Evolutionary conservation across 2,797 vertebrate genomes (phyloP).

Genomic region (Nannoperca obscura): DNA sequence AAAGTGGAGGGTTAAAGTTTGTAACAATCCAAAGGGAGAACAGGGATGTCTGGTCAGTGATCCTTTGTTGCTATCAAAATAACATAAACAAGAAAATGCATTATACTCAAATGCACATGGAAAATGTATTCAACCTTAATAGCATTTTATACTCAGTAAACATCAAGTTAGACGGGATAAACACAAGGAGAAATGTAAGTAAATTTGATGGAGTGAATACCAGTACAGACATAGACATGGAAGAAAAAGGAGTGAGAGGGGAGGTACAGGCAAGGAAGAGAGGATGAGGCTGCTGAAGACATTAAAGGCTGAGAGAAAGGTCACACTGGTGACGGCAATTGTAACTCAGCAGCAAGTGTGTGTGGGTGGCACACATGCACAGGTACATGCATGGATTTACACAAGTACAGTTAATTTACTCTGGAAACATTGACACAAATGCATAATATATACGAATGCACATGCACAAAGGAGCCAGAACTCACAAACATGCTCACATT

Average conservation of each 20-base stretch:
- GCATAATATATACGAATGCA: not conserved
- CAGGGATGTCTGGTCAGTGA: not conserved
- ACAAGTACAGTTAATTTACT: not conserved
- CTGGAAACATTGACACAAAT: conserved; percentile 9
- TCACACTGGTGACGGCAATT: conserved; percentile 64
- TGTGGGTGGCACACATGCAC: conserved; percentile 4
- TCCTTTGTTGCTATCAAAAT: not conserved
- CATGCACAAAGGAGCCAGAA: not conserved
- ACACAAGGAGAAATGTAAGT: conserved; percentile 8
- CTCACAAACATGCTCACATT: conserved; percentile 26
- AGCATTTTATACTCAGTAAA: conserved; percentile 47
- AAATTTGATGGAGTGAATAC: conserved; percentile 16
- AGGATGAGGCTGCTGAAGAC: conserved; percentile 74
- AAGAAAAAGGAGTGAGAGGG: conserved; percentile 1
- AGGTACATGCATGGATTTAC: conserved; percentile 20
- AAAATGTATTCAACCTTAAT: conserved; percentile 47
- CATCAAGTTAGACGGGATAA: not conserved
- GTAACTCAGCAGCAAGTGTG: conserved; percentile 49
- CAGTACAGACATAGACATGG: conserved; percentile 13
- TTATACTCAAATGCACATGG: conserved; percentile 16
- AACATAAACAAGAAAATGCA: not conserved
- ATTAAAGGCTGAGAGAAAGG: conserved; percentile 80
- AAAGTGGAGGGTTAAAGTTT: not conserved
- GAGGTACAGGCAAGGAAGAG: conserved; percentile 36
- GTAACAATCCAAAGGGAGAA: not conserved